Conservation (phyloP, 1,140 invertebrate genomes). For the Rhynchophorus ferrugineus region DNA sequence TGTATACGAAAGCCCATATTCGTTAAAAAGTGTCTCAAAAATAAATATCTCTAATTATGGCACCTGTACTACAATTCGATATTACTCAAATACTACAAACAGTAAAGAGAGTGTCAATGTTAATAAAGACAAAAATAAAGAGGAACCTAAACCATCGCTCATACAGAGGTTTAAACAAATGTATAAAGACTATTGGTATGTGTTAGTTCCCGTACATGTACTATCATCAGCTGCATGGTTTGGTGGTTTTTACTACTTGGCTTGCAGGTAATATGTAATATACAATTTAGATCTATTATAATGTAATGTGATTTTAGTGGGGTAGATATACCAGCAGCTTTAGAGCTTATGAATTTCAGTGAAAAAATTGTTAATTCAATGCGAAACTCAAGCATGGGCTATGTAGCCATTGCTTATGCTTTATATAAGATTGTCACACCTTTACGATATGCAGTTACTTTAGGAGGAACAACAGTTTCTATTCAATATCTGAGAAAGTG, state of each 20-base stretch:
- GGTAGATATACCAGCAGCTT: slow-evolving; percentile 69
- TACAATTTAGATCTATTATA: slow-evolving; percentile 11
- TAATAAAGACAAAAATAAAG: slow-evolving; percentile 11
- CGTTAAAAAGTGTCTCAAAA: too few relatives aligned
- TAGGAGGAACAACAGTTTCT: slow-evolving; percentile 66
- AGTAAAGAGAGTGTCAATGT: too few relatives aligned
- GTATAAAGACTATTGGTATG: slow-evolving; percentile 92
- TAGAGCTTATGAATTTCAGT: slow-evolving; percentile 67
- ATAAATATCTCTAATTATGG: too few relatives aligned
- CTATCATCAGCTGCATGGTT: slow-evolving; percentile 81
- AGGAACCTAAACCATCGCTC: slow-evolving; percentile 49
- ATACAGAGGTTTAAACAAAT: slow-evolving; percentile 84
- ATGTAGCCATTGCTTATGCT: slow-evolving; percentile 79
- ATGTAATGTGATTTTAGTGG: slow-evolving; percentile 57
- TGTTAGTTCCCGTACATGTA: slow-evolving; percentile 82
- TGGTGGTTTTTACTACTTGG: slow-evolving; percentile 74
- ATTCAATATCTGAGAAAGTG: slow-evolving; percentile 59
- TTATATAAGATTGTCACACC: slow-evolving; percentile 90
- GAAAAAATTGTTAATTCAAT: slow-evolving; percentile 69
- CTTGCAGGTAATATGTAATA: slow-evolving; percentile 60
- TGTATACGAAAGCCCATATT: too few relatives aligned
- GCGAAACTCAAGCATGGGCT: slow-evolving; percentile 70
- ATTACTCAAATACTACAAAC: too few relatives aligned
- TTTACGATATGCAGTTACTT: slow-evolving; percentile 79
- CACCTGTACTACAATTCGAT: too few relatives aligned